These are phyloP conservation scores for Hylomyscus alleni DNA, from an alignment of 2,797 vertebrate species.

Conservation along the genomic window DNA sequence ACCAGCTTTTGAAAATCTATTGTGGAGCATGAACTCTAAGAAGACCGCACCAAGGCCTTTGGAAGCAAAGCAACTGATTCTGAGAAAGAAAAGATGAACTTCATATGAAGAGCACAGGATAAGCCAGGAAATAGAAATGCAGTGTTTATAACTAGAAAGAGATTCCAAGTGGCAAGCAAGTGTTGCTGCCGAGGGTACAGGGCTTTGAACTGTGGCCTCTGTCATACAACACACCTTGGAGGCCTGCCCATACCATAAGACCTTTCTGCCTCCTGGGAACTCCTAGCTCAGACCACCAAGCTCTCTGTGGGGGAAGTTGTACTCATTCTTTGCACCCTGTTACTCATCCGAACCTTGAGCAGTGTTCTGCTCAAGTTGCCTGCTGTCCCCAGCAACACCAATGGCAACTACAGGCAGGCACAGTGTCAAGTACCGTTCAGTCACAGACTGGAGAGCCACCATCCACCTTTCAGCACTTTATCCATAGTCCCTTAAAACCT, in stretches of 20 bases:
- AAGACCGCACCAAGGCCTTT: neutral
- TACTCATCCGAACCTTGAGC: neutral
- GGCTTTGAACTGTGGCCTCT: neutral
- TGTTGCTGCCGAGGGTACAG: neutral
- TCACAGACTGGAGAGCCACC: neutral
- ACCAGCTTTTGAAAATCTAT: slow-evolving; percentile 21
- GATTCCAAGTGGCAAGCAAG: neutral
- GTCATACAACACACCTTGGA: neutral
- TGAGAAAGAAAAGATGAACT: neutral
- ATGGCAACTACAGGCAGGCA: neutral
- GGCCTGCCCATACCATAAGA: neutral
- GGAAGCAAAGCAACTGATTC: slow-evolving; percentile 5
- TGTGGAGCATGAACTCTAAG: neutral
- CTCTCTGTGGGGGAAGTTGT: neutral
- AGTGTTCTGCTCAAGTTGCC: neutral
- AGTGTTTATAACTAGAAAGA: neutral
- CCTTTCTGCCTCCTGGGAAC: neutral
- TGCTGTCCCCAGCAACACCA: neutral
- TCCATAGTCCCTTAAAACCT: slow-evolving; percentile 52
- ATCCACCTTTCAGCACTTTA: neutral
- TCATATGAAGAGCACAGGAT: neutral
- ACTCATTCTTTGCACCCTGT: neutral
- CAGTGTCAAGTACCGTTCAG: neutral
- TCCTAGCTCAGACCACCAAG: neutral
- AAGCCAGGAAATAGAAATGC: neutral